A percentile compares a stretch with the other conserved stretches of the same genome.
Conservation (phyloP, 2,888 invertebrate species). For the Mantis religiosa region DNA sequence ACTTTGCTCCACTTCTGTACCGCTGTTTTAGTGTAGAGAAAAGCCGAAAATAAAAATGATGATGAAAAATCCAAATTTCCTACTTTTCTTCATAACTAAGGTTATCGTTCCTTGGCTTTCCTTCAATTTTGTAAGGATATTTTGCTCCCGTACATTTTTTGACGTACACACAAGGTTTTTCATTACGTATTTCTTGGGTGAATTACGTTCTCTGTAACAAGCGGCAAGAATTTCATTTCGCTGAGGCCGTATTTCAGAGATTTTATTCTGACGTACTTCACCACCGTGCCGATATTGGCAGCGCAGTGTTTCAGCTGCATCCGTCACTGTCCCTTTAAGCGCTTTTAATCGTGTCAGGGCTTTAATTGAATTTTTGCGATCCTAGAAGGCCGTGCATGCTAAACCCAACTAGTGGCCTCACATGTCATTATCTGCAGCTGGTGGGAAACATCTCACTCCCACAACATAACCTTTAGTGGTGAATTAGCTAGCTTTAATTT, state of each 20-base stretch:
- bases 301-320: not conserved
- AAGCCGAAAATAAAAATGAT: no score
- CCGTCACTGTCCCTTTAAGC: not conserved
- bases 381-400: not conserved
- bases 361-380: not conserved
- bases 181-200: not conserved
- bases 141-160: no score
- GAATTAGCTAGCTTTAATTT: no score
- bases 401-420: not conserved
- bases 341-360: not conserved
- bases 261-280: not conserved
- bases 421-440: not conserved
- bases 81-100: no score
- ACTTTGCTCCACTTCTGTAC: no score
- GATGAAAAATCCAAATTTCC: no score
- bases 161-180: not conserved
- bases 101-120: no score
- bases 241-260: not conserved
- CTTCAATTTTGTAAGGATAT: no score
- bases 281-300: not conserved
- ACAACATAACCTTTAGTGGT: not conserved
- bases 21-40: no score
- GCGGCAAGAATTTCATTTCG: not conserved
- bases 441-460: not conserved
- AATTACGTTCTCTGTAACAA: not conserved